Conservation (phyloP, 2,888 invertebrate genomes). For the Gryllus longicercus region DNA sequence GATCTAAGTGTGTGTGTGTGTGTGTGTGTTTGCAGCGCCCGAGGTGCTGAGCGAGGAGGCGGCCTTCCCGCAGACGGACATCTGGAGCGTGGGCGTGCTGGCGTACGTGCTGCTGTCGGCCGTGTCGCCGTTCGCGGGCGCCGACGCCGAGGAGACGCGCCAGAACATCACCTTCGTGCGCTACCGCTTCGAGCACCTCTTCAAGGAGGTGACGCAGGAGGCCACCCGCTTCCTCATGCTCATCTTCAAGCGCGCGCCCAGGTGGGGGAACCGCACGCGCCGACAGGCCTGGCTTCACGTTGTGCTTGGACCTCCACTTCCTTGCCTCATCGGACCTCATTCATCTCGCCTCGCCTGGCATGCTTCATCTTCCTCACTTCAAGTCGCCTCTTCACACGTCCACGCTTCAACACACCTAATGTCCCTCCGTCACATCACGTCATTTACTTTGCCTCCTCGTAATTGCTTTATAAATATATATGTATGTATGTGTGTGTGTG, state of each 20-base stretch:
- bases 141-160: constrained; percentile 76
- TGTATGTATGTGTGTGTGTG: no score
- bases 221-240: constrained; percentile 92
- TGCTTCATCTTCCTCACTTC: no score
- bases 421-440: no score
- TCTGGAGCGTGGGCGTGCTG: constrained; percentile 93
- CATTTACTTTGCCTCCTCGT: no score
- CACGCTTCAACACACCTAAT: no score
- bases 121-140: constrained; percentile 83
- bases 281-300: no score
- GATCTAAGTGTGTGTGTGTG: no score
- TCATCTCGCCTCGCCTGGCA: no score
- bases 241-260: constrained; percentile 83
- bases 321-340: no score
- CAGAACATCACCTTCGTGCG: constrained; percentile 90
- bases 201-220: constrained; percentile 91
- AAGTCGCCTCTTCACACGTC: no score
- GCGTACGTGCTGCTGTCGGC: constrained; percentile 91
- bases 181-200: constrained; percentile 89
- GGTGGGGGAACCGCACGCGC: constrained; percentile 55
- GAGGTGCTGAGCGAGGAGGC: constrained; percentile 85
- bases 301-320: no score
- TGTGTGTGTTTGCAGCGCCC: constrained; percentile 59
- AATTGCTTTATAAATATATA: no score
- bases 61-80: constrained; percentile 85